Conservation (phyloP, 2,888 invertebrate genomes). For the Nymphalis urticae region DNA sequence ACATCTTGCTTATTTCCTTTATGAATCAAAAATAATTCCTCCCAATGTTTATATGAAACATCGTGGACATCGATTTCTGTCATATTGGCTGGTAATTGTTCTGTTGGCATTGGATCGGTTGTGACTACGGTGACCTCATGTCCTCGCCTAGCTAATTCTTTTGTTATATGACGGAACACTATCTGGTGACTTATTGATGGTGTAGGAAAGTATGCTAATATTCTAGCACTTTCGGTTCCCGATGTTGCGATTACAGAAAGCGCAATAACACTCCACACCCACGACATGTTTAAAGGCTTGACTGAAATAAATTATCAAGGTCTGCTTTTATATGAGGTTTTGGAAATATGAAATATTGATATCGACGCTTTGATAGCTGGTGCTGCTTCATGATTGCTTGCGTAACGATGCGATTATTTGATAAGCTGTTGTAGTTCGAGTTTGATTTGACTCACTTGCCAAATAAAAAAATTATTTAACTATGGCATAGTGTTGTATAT, state of each 20-base stretch:
- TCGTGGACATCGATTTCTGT: conserved; percentile 54
- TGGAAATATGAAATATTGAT: too few relatives aligned
- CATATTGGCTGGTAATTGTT: conserved; percentile 44
- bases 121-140: conserved; percentile 48
- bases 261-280: neutral
- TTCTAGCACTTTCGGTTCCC: conserved; percentile 46
- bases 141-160: conserved; percentile 51
- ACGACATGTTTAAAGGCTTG: neutral
- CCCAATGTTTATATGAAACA: conserved; percentile 46
- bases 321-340: neutral
- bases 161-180: conserved; percentile 51
- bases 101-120: conserved; percentile 46
- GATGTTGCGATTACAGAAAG: neutral
- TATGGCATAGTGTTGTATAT: too few relatives aligned
- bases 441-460: too few relatives aligned
- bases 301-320: neutral
- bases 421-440: too few relatives aligned
- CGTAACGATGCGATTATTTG: too few relatives aligned
- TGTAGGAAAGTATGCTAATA: conserved; percentile 54
- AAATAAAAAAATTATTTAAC: too few relatives aligned
- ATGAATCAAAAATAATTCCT: conserved; percentile 11
- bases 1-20: conserved; percentile 15
- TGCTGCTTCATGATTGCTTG: too few relatives aligned
- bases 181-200: conserved; percentile 57
- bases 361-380: too few relatives aligned